A percentile compares a stretch with the other conserved stretches of the same genome.
These are phyloP conservation scores for Bombus picipes DNA, from an alignment of 1,140 invertebrate species.

Conservation along the genomic window DNA sequence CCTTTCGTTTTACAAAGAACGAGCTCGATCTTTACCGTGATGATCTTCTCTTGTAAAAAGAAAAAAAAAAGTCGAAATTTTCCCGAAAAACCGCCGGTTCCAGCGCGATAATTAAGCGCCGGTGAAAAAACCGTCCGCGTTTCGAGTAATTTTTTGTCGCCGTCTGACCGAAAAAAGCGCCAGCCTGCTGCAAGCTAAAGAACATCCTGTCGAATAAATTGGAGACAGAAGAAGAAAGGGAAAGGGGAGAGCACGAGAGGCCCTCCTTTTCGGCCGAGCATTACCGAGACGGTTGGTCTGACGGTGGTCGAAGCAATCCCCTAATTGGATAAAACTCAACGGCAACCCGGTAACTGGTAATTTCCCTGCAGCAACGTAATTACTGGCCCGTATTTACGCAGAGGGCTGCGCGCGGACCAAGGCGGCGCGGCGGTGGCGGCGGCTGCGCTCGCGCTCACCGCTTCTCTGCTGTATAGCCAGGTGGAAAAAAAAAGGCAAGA, in stretches of 20 bases:
- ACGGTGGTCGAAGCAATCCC: slow-evolving; percentile 55
- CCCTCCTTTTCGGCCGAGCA: slow-evolving; percentile 29
- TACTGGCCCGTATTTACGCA: slow-evolving; percentile 70
- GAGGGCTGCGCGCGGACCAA: slow-evolving; percentile 49
- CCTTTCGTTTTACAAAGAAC: neutral
- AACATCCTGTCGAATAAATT: slow-evolving; percentile 44
- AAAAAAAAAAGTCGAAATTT: neutral
- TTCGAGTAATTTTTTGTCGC: neutral
- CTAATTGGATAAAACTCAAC: slow-evolving; percentile 68
- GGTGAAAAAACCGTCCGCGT: neutral
- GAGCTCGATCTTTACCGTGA: neutral
- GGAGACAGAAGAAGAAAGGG: slow-evolving; percentile 4
- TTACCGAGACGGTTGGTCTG: slow-evolving; percentile 19
- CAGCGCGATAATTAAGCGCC: neutral
- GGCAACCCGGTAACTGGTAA: slow-evolving; percentile 66
- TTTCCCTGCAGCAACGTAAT: slow-evolving; percentile 69
- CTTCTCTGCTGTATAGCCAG: slow-evolving; percentile 46
- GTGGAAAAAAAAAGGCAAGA: slow-evolving; percentile 42
- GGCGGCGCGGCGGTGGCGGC: slow-evolving; percentile 11
- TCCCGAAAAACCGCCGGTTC: fast-evolving
- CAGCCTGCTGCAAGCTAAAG: neutral
- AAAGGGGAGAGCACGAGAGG: neutral
- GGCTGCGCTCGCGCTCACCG: neutral
- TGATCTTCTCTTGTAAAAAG: neutral
- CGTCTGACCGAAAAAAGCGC: neutral